These are phyloP conservation scores for Syngnathus scovelli DNA, from an alignment of 2,113 vertebrate genomes.

Conservation along the genomic window DNA sequence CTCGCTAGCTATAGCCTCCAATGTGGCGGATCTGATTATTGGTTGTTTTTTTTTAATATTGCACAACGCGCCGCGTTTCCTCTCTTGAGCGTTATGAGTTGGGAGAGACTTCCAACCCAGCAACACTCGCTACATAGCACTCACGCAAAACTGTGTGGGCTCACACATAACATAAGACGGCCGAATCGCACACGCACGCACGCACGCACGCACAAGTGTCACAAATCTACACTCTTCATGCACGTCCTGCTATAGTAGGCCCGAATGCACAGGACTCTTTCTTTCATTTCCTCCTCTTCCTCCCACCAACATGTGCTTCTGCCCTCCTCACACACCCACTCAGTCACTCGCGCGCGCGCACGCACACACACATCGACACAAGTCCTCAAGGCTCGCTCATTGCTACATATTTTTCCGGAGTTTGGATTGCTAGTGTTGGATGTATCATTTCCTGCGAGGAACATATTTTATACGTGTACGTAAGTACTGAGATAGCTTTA, in stretches of 20 bases:
- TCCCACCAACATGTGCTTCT: constrained; percentile 61
- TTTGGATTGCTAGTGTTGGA: constrained; percentile 20
- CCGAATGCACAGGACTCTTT: constrained; percentile 54
- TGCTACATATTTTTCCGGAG: constrained; percentile 27
- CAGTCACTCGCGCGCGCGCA: constrained; percentile 12
- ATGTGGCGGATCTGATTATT: constrained; percentile 67
- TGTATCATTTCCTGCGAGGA: constrained; percentile 1
- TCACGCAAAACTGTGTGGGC: neutral
- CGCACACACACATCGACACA: constrained; percentile 9
- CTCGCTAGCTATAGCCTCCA: constrained; percentile 52
- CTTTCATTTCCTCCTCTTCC: constrained; percentile 65
- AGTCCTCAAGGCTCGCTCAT: constrained; percentile 21
- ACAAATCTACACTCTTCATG: too few species aligned
- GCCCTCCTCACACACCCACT: constrained; percentile 20
- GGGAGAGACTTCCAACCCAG: constrained; percentile 26
- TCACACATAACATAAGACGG: neutral
- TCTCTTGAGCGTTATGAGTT: constrained; percentile 10
- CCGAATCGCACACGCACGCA: neutral
- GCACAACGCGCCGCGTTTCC: constrained; percentile 58
- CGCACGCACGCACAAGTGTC: neutral
- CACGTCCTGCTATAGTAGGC: constrained; percentile 35
- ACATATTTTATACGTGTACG: constrained; percentile 15
- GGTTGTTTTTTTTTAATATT: constrained; percentile 28
- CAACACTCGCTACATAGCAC: neutral
- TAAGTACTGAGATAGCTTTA: constrained; percentile 38